A percentile compares a stretch with the other conserved stretches of the same genome.
These are phyloP conservation scores for Mesoclemmys tuberculata DNA, from an alignment of 2,113 vertebrate species.

Conservation along the genomic window DNA sequence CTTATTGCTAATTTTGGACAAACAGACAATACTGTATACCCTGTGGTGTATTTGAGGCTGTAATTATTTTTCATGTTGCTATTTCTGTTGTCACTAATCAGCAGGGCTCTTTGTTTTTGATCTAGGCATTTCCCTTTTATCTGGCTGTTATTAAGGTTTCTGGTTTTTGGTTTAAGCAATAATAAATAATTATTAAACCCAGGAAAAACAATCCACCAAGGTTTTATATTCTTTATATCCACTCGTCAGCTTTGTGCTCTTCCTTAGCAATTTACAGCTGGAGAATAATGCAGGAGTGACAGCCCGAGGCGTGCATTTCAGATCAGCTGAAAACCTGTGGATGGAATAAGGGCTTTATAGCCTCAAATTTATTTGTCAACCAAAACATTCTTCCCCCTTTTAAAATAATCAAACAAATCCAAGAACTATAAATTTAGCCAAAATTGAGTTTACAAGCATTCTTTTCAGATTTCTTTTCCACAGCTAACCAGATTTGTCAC, in stretches of 20 bases:
- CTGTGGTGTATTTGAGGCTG: neutral
- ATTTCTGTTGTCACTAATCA: constrained; percentile 21
- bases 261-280: neutral
- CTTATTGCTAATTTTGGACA: constrained; percentile 40
- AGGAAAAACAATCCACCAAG: neutral
- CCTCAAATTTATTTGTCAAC: neutral
- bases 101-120: neutral
- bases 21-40: constrained; percentile 17
- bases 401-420: neutral
- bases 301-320: neutral
- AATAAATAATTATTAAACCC: neutral
- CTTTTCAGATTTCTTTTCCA: neutral
- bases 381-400: neutral
- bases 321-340: constrained; percentile 8
- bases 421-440: neutral
- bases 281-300: neutral
- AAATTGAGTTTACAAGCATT: neutral
- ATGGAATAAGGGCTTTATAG: constrained; percentile 20
- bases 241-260: neutral
- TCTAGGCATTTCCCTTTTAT: neutral
- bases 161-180: neutral
- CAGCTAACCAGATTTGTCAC: neutral
- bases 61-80: constrained; percentile 39
- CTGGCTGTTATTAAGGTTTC: neutral
- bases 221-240: neutral